Evolutionary conservation across 2,797 vertebrate genomes (phyloP).

Genomic region (Coregonus ussuriensis): DNA sequence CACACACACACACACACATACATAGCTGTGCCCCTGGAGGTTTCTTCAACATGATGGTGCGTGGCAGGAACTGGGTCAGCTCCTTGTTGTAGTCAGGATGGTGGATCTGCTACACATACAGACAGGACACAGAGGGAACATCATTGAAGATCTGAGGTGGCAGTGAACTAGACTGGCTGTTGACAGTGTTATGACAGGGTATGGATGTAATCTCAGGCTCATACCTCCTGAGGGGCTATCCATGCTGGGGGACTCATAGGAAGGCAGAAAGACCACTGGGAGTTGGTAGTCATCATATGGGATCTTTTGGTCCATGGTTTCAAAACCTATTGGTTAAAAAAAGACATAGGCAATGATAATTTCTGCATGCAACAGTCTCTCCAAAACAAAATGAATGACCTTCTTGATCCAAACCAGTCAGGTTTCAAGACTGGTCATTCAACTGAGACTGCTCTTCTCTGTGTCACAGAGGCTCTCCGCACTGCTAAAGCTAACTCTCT

Average conservation of each 20-base stretch:
- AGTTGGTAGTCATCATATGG: constrained; percentile 90
- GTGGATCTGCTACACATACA: constrained; percentile 80
- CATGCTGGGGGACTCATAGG: constrained; percentile 94
- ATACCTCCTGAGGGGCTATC: constrained; percentile 91
- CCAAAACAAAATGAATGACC: no score
- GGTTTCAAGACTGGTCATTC: no score
- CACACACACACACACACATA: constrained; percentile 72
- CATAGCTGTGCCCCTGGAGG: constrained; percentile 91
- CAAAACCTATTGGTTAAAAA: background rate
- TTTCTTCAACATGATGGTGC: constrained; percentile 89
- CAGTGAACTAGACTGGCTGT: background rate
- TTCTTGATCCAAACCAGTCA: no score
- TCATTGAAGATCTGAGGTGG: background rate
- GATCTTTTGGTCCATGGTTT: constrained; percentile 84
- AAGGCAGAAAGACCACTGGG: constrained; percentile 91
- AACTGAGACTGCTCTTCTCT: no score
- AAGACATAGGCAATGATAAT: background rate
- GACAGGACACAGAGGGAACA: background rate
- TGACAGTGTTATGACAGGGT: background rate
- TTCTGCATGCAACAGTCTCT: no score
- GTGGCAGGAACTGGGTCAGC: constrained; percentile 92
- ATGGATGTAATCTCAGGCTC: background rate
- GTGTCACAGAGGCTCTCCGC: no score
- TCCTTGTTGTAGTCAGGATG: constrained; percentile 98
- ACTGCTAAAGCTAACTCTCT: no score